These are phyloP conservation scores for Sprattus sprattus DNA, from an alignment of 2,113 vertebrate species.

Conservation along the genomic window DNA sequence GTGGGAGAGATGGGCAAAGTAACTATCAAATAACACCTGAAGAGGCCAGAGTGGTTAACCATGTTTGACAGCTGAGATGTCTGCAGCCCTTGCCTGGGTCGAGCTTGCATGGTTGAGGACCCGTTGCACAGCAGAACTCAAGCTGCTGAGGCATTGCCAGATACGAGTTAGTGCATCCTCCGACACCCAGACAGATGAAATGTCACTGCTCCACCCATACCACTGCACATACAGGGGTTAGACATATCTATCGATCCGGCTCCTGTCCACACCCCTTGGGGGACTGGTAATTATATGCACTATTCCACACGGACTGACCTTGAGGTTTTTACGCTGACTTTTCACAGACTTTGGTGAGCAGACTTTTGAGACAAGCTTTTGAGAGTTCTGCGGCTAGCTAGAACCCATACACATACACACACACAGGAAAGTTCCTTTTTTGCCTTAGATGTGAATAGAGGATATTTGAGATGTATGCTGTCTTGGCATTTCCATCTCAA, in stretches of 20 bases:
- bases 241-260: conserved; percentile 40
- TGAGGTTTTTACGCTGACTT: not conserved
- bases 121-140: not conserved
- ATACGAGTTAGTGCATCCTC: conserved; percentile 33
- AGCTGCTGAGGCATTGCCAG: conserved; percentile 31
- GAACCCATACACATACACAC: not conserved
- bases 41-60: conserved; percentile 35
- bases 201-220: conserved; percentile 40
- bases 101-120: conserved; percentile 20
- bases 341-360: not conserved
- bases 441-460: too few relatives aligned
- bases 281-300: conserved; percentile 33
- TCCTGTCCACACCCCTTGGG: conserved; percentile 9
- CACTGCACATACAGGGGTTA: conserved; percentile 25
- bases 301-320: not conserved
- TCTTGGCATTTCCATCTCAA: too few relatives aligned
- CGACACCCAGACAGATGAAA: conserved; percentile 48
- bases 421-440: not conserved
- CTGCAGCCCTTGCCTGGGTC: conserved; percentile 28
- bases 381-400: not conserved
- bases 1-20: conserved; percentile 27
- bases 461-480: too few relatives aligned
- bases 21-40: conserved; percentile 40
- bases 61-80: conserved; percentile 43
- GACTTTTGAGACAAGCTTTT: not conserved